Evolutionary conservation across 2,888 invertebrate genomes (phyloP), one percentile per base, ranked within the genome.

Genomic region (Balanococcus diminutus): DNA sequence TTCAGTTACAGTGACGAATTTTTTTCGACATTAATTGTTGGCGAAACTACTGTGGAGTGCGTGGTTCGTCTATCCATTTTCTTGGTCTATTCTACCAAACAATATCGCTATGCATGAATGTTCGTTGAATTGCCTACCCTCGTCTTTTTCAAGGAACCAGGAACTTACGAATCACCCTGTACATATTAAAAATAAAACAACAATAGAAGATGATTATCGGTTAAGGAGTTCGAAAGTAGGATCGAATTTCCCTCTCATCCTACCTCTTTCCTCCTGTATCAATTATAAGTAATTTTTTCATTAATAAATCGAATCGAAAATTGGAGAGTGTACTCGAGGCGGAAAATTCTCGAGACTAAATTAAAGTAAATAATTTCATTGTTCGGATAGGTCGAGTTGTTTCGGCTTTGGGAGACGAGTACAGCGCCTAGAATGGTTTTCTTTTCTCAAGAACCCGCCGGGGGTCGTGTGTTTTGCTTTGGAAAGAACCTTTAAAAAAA

Each of bases 331-430:
- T 67, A 67, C 67, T 67, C 67, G 67, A 67, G 67, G 67, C 28
- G 28, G 67, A 67, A 67, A 67, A 67, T 28, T 67, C 28, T 67
- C 67, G 67, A 67, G 67, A 67, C 67, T 67, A 67, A 67, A 67
- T 67, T 67, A 16, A 67, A 67, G 67, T 67, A 67, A 67, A 67
- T 67, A 67, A 67, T 28, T 67, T 67, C 67, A 67, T 67, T 67
- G 67, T 67, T 56, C n/a, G 19, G 19, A 19, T 56, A 56, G 56
- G 56, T 56, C 11, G 56, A 3, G 28, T 67, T 67, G n/a, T n/a
- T n/a, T n/a, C n/a, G n/a, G n/a, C n/a, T n/a, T n/a, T n/a, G n/a
- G n/a, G n/a, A n/a, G n/a, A n/a, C n/a, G n/a, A n/a, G n/a, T n/a
- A n/a, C n/a, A n/a, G n/a, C n/a, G n/a, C n/a, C n/a, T n/a, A n/a